Base-by-base conservation (phyloP, 2,113 vertebrate genomes). In the Tichodroma muraria region DNA sequence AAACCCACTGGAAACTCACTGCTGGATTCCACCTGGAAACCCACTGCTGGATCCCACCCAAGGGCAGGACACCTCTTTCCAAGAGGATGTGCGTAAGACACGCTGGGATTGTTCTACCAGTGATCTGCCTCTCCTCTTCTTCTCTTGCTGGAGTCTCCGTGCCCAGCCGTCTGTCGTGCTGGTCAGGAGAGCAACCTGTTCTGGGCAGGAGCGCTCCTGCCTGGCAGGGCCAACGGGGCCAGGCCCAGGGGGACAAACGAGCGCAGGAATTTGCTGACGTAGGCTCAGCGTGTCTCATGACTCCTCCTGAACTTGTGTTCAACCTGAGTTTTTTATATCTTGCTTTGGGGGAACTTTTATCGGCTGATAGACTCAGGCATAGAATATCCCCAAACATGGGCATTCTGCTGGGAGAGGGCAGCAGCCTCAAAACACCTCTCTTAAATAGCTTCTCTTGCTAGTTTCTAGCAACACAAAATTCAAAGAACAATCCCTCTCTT, bases 291-390 rank as follows among this genome's bases (percentile, higher is more conserved):
- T 61, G 72, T 20, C 50, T 75, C 18, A 15, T 82, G 84, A 64
- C 73, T 44, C 11, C 47, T 90, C 31, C 47, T 70, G 81, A 94
- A 72, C 93, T 87, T 44, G 44, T 47, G 65, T 33, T 91, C 71
- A 85, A 90, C 69, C 95, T 91, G 85, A 79, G 45, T 57, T 94
- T 95, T 91, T 89, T 90, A 92, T 88, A 87, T 89, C 94, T 89
- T 77, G 64, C 53, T 85, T 91, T 61, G 57, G 65, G 81, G 73
- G 72, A 54, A 93, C 30, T 86, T 89, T 44, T 63, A 80, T 73
- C 79, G 92, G 75, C 75, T 79, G 85, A 54, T n/a, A 80, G 17
- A 69, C n/a, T 65, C 33, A 49, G 61, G 57, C 63, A 85, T 79
- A 82, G 89, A 88, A 91, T 50, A 91, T 79, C 66, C 83, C 63